phyloP scores from a whole-genome alignment of 2,797 vertebrate species.

The Falco columbarius region DNA sequence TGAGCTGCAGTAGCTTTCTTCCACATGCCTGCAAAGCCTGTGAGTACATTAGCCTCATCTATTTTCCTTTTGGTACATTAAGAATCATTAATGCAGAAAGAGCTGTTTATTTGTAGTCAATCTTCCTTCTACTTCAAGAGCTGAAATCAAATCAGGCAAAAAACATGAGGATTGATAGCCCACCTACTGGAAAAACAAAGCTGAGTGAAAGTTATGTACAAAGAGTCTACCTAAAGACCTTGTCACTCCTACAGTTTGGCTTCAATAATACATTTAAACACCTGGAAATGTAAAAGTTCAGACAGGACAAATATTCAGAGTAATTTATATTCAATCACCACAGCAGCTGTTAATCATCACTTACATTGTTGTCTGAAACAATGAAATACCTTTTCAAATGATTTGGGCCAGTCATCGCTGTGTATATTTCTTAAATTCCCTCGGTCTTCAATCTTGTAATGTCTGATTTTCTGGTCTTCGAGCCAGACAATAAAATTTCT shows the following conservation, averaged over 20 bases:
- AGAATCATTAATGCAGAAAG: background rate
- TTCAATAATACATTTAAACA: background rate
- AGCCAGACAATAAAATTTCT: constrained; percentile 98
- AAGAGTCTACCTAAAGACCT: background rate
- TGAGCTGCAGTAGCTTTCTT: background rate
- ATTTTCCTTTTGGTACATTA: background rate
- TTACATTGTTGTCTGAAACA: rapidly evolving
- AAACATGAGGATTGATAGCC: background rate
- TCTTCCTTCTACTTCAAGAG: background rate
- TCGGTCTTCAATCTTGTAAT: constrained; percentile 97
- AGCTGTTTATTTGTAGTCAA: background rate
- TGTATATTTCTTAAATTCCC: constrained; percentile 95
- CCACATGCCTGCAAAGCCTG: background rate
- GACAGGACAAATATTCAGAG: background rate
- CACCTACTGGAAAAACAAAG: background rate
- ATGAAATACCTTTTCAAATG: constrained; percentile 87
- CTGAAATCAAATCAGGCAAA: background rate
- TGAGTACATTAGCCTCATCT: background rate
- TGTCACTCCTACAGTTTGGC: background rate
- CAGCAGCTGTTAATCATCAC: background rate
- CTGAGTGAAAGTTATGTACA: background rate
- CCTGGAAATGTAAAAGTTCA: background rate
- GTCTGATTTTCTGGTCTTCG: constrained; percentile 97
- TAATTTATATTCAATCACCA: rapidly evolving
- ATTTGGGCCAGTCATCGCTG: constrained; percentile 90